A percentile compares a stretch with the other conserved stretches of the same genome.
phyloP scores from a whole-genome alignment of 1,140 invertebrate genomes.

The Dreissena polymorpha region DNA sequence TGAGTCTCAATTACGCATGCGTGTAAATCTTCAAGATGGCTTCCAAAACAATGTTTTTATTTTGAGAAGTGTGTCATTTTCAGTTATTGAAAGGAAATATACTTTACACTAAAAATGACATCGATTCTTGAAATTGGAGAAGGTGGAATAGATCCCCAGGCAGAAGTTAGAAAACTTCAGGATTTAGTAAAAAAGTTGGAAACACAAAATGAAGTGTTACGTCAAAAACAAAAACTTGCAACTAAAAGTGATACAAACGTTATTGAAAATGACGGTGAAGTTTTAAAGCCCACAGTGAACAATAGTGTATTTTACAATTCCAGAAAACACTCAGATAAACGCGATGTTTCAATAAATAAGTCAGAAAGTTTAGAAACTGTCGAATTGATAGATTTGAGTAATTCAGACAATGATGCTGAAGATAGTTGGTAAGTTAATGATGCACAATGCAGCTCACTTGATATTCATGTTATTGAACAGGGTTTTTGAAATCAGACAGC shows the following conservation, averaged over 20 bases:
- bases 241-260: slow-evolving; percentile 33
- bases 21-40: slow-evolving; percentile 30
- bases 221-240: slow-evolving; percentile 73
- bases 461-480: too few relatives aligned
- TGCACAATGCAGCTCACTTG: too few relatives aligned
- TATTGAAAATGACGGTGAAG: slow-evolving; percentile 39
- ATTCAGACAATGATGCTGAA: slow-evolving; percentile 69
- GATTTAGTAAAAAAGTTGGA: slow-evolving; percentile 79
- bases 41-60: slow-evolving; percentile 41
- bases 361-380: slow-evolving; percentile 67
- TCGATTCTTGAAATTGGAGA: slow-evolving; percentile 43
- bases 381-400: slow-evolving; percentile 70
- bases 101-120: slow-evolving; percentile 4
- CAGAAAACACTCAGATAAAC: slow-evolving; percentile 47
- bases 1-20: background rate
- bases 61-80: slow-evolving; percentile 8
- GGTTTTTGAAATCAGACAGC: too few relatives aligned
- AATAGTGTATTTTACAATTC: slow-evolving; percentile 52
- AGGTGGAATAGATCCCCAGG: slow-evolving; percentile 73
- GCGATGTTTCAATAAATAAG: slow-evolving; percentile 56
- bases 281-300: slow-evolving; percentile 38
- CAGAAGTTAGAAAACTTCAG: slow-evolving; percentile 79
- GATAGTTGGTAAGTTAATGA: slow-evolving; percentile 72
- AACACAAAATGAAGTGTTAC: slow-evolving; percentile 78
- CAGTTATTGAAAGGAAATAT: background rate